phyloP scores from a whole-genome alignment of 2,113 vertebrate species.

The Semnopithecus entellus region DNA sequence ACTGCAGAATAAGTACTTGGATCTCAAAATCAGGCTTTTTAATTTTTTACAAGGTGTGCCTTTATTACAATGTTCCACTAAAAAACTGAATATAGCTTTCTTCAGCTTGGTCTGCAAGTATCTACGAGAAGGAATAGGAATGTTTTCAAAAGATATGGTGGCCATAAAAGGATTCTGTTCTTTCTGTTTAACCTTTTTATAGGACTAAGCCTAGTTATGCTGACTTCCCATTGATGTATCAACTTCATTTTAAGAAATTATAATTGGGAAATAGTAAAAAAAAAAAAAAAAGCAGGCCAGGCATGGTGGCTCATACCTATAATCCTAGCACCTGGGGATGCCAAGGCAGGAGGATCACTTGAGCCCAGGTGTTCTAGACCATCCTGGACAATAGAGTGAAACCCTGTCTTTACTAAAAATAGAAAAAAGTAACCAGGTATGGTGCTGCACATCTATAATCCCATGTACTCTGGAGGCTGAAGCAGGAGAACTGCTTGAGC shows the following conservation, averaged over 20 bases:
- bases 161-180: neutral
- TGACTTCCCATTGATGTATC: neutral
- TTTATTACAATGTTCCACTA: neutral
- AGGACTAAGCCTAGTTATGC: neutral
- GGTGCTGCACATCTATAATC: too few species aligned
- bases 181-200: neutral
- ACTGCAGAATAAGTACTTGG: neutral
- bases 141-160: neutral
- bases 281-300: too few species aligned
- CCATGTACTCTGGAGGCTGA: too few species aligned
- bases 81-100: neutral
- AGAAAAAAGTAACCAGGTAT: too few species aligned
- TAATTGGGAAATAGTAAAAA: neutral
- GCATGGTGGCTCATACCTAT: too few species aligned
- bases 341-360: too few species aligned
- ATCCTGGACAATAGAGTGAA: too few species aligned
- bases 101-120: neutral
- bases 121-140: neutral
- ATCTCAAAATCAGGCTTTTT: neutral
- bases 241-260: neutral
- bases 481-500: too few species aligned
- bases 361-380: too few species aligned
- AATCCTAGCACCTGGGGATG: too few species aligned
- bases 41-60: neutral
- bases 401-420: too few species aligned